phyloP scores from a whole-genome alignment of 2,797 vertebrate genomes.

The Pseudochaenichthys georgianus region DNA sequence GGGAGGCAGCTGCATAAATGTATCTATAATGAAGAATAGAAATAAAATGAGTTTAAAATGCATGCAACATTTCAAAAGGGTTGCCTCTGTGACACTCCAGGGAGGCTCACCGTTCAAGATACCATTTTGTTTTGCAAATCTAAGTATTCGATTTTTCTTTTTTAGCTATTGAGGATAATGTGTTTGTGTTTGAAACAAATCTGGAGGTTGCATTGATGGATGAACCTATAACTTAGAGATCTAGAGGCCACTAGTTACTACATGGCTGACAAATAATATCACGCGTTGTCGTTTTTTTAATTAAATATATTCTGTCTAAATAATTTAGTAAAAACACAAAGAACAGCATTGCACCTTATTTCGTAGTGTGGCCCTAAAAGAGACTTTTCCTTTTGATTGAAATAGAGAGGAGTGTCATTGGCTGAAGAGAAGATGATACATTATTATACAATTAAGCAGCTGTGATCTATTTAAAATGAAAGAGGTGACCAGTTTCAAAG shows the following conservation, averaged over 20 bases:
- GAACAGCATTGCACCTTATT: not conserved
- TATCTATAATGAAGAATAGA: constrained; percentile 19
- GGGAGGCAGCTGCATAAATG: constrained; percentile 11
- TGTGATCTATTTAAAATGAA: constrained; percentile 7
- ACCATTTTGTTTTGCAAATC: constrained; percentile 18
- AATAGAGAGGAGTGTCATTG: not conserved
- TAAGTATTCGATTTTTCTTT: constrained; percentile 1
- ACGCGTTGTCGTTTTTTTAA: not conserved
- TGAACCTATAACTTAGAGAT: not conserved
- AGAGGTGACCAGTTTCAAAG: not conserved
- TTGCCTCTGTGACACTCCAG: constrained; percentile 3
- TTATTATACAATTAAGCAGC: constrained; percentile 1
- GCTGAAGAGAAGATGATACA: not conserved
- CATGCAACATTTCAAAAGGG: not conserved
- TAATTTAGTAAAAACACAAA: not conserved
- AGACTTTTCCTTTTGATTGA: constrained; percentile 5
- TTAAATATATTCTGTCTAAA: not conserved
- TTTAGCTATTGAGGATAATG: constrained; percentile 4
- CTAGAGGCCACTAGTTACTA: not conserved
- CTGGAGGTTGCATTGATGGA: not conserved
- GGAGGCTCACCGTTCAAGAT: constrained; percentile 9
- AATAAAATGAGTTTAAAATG: not conserved
- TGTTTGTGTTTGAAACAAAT: constrained; percentile 9
- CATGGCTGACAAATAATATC: not conserved
- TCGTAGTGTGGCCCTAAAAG: not conserved